Evolutionary conservation across 92 coral and sea anemone genomes (phyloP), one percentile per base, ranked within the genome.

Genomic region (Hydrozoanthus gracilis): DNA sequence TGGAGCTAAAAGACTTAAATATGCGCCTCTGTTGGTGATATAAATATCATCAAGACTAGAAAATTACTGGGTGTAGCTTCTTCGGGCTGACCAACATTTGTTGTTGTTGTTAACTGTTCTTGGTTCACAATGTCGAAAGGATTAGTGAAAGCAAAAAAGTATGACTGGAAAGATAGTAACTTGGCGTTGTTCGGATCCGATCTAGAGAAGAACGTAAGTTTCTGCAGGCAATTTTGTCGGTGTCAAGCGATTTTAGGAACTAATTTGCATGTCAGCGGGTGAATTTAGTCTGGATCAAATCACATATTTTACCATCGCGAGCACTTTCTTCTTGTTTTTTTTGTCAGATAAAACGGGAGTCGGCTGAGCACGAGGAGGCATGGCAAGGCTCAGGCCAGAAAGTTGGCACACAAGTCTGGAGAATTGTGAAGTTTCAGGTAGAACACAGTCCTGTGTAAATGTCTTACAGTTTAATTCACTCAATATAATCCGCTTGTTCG

Each of bases 351-450:
- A 93, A 93, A 75, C 89, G 78, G 49, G 94, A 89, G 16, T 89
- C 94, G 0, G 94, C 96, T 1, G 86, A 84, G 14, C 72, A 84
- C 0, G 96, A 93, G 20, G 88, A 88, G 0, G 96, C 96, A 1
- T 93, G 96, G 96, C 83, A 89, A 7, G 94, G 94, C 44, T 93
- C 96, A 51, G 96, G 96, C 1, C 86, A 83, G 11, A 80, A 89
- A 65, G 93, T 86, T 69, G 96, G 96, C 12, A 60, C 86, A 50
- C 92, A 93, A 82, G 52, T 93, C 17, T 93, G 96, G 96, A 83
- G 96, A 88, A 93, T 93, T 52, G 91, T 87, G 12, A 89, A 93
- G 58, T 93, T 93, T 78, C 87, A 93, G 93, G 96, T 93, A 16
- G 16, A 20, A 44, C 35, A 27, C 35, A 2, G 35, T 2, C 0